Base-by-base conservation (phyloP, 2,113 vertebrate species). In the Rana temporaria region DNA sequence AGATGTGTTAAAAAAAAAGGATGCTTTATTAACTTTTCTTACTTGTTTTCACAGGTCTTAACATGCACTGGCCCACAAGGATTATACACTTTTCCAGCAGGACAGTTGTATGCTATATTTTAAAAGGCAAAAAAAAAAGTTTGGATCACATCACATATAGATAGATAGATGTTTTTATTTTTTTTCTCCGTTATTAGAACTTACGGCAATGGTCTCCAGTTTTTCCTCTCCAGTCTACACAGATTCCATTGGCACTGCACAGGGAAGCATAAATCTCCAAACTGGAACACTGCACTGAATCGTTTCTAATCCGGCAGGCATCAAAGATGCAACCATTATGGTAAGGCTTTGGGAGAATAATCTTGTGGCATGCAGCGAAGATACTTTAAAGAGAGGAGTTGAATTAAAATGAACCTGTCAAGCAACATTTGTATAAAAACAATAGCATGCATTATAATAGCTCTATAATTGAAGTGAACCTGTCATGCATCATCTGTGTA, bases 211-310 rank as follows among this genome's bases (percentile, higher is more conserved):
- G 78, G 4, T 88, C 88, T 5, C 92, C 86, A 32, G 95, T 96
- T 11, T 48, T 53, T 38, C 70, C 80, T 86, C 97, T 94, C 97
- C 97, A 98, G 85, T 96, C 88, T 1, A 97, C 65, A 59, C 97
- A 98, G 22, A 95, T 5, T 15, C 93, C 94, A 30, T 69, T 85
- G 1, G 85, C 30, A 1, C 91, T 85, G 5, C 97, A 98, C 63
- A 93, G 89, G 0, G 92, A 80, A 6, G 95, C 95, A 0, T 98
- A 98, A 0, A 95, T 91, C 89, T 96, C 93, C 81, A 98, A 85
- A 76, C 90, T 89, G 4, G 93, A 89, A 79, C 97, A 98, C 59
- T 85, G 84, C 63, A 89, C 79, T 0, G 16, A 73, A 3, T 1
- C 0, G 6, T 87, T 20, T 0, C 0, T 15, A 48, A 84, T 22